A percentile compares a stretch with the other conserved stretches of the same genome.
Conservation (phyloP, 2,113 vertebrate genomes). For the Setophaga kirtlandii region DNA sequence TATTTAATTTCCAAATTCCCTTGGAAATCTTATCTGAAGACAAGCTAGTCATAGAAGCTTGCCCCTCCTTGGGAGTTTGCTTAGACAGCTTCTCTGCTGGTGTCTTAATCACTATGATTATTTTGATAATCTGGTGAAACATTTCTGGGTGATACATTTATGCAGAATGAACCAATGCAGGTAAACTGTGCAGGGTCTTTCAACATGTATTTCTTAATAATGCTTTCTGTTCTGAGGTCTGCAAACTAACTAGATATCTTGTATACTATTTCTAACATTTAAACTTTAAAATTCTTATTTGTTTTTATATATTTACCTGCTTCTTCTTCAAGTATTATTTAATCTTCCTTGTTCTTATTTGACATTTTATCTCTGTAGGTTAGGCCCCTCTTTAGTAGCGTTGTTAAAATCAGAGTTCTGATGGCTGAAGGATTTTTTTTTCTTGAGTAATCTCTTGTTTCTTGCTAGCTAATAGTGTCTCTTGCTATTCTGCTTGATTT, state of each 20-base stretch:
- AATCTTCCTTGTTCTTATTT: not conserved
- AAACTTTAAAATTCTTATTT: not conserved
- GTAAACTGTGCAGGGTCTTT: not conserved
- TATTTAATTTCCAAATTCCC: not conserved
- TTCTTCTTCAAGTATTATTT: not conserved
- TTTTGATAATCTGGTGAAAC: not conserved
- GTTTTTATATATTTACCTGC: not conserved
- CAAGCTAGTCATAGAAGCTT: not conserved
- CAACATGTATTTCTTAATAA: not conserved
- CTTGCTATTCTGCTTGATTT: not conserved
- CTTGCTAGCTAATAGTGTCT: not conserved
- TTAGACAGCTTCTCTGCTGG: not conserved
- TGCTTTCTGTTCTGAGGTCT: not conserved
- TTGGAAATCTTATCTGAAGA: not conserved
- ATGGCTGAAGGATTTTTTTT: not conserved
- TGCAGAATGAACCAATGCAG: not conserved
- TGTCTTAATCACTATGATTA: not conserved
- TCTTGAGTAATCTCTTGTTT: not conserved
- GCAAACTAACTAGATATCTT: not conserved
- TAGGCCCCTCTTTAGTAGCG: not conserved
- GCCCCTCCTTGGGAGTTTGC: not conserved
- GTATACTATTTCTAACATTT: not conserved
- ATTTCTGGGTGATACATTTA: not conserved
- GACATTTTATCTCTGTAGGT: not conserved
- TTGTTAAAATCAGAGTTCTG: not conserved